Evolutionary conservation across 2,888 invertebrate species (phyloP), one percentile per base, ranked within the genome.

Genomic region (Charanyca ferruginea): DNA sequence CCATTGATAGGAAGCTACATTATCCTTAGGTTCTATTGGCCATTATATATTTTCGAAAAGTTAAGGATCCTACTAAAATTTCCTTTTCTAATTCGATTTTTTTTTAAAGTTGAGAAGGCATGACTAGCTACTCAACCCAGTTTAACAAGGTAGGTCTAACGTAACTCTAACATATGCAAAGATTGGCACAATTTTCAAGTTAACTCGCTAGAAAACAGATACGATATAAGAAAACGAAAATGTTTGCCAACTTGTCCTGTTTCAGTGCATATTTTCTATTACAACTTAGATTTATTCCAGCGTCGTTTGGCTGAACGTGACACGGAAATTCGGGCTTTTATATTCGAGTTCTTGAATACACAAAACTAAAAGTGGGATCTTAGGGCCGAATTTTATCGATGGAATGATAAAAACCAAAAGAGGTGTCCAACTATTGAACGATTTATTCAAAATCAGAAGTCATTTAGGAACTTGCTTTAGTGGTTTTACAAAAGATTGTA

Each of bases 111-210:
- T 0, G 18, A n/a, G n/a, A n/a, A n/a, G n/a, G n/a, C n/a, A 25
- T 55, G 28, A 28, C 28, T 28, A 28, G 1, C 28, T 4, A 28
- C 28, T 28, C 5, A 28, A 28, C 28, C 28, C 28, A 35, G 11
- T 35, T 35, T 8, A 3, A 35, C 11, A 3, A 7, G 35, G 13
- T 73, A 64, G 28, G 9, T 52, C 25, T 54, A 58, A 65, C 68
- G 35, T 13, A 52, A 25, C 42, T 53, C 65, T 58, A 67, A 49
- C 42, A 38, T 72, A 59, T 44, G 49, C 53, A 67, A 74, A 54
- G 35, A 45, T 67, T 74, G 71, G 71, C 68, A 67, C 68, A 53
- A 54, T 41, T 59, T 32, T 54, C 45, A 74, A 54, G 48, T 54
- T 41, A 66, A 49, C 42, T 35, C 3, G 18, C 18, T 42, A 44